Base-by-base conservation (phyloP, 2,888 invertebrate species). In the Drosophila falleni region DNA sequence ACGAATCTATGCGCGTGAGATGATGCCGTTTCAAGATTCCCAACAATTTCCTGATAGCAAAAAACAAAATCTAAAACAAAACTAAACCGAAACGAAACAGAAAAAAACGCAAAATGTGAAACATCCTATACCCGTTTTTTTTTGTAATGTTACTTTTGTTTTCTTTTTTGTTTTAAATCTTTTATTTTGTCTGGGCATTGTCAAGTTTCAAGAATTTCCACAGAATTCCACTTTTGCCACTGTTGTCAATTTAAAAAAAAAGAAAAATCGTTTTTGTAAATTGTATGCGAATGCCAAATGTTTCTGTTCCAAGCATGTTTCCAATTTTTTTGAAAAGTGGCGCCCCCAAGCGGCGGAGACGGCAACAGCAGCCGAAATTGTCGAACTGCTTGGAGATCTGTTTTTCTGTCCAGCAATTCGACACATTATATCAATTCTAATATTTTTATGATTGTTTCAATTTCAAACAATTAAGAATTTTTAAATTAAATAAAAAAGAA, bases 231-330 rank as follows among this genome's bases (percentile, higher is more conserved):
- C 53, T 59, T 61, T 74, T 54, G 61, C 74, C 66, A 66, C 60
- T 72, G 74, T 65, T 72, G 44, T 35, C 35, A 50, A 33, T 51
- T 39, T 13, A 37, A 35, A 13, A 50, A 50, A 50, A 15, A 53
- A 31, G 42, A 55, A 10, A 31, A 35, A 50, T 65, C 16, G 65
- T 63, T 73, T 74, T 74, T 74, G 68, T 74, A 68, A 61, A 67
- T 74, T 67, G 74, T 72, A 59, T 78, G 78, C 78, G 59, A 78
- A 59, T 65, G 61, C 62, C 62, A 77, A 77, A 78, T 78, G 74
- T 78, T 68, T 66, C 66, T 64, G 63, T 74, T 63, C 53, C 54
- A 15, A 46, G 50, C 37, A 37, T 37, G 55, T 44, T 63, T 63
- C 54, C 29, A 55, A 49, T 42, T 41, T 39, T 39, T 47, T 23